A percentile compares a stretch with the other conserved stretches of the same genome.
Evolutionary conservation across 2,113 vertebrate species (phyloP).

Genomic region (Trichomycterus rosablanca): DNA sequence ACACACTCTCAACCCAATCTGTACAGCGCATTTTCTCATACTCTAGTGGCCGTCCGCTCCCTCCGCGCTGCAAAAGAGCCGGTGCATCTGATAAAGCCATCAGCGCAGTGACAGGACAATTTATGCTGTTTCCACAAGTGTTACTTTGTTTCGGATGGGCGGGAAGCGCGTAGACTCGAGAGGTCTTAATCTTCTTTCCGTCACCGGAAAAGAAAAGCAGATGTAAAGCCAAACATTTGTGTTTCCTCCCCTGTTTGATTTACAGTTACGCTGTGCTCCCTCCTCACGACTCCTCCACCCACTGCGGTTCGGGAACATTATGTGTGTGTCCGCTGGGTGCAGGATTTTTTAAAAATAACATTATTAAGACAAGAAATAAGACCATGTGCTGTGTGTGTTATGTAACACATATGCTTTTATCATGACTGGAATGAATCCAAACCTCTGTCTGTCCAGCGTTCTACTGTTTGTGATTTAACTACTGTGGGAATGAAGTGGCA

Average conservation of each 20-base stretch:
- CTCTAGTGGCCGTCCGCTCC: slow-evolving; percentile 14
- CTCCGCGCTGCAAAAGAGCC: slow-evolving; percentile 16
- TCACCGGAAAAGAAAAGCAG: neutral
- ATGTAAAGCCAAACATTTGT: slow-evolving; percentile 30
- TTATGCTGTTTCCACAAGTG: slow-evolving; percentile 49
- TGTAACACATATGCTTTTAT: slow-evolving; percentile 8
- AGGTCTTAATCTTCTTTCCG: slow-evolving; percentile 35
- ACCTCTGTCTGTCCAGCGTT: neutral
- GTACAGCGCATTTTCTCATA: neutral
- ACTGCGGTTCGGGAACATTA: slow-evolving; percentile 36
- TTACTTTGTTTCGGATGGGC: slow-evolving; percentile 37
- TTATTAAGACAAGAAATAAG: slow-evolving; percentile 46
- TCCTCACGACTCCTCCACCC: slow-evolving; percentile 45
- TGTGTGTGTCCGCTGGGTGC: slow-evolving; percentile 25
- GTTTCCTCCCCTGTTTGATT: slow-evolving; percentile 18
- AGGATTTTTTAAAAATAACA: slow-evolving; percentile 45
- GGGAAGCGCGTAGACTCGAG: slow-evolving; percentile 22
- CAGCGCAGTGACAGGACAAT: slow-evolving; percentile 42
- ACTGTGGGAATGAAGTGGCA: slow-evolving; percentile 1
- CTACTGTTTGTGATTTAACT: slow-evolving; percentile 19
- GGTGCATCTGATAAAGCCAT: slow-evolving; percentile 57
- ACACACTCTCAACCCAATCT: neutral
- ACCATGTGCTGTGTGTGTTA: slow-evolving; percentile 56
- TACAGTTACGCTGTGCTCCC: slow-evolving; percentile 25
- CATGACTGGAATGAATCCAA: slow-evolving; percentile 18